These are phyloP conservation scores for Axinella damicornis DNA, from an alignment of 37 sponge, comb jelly and placozoan species.

Conservation along the genomic window DNA sequence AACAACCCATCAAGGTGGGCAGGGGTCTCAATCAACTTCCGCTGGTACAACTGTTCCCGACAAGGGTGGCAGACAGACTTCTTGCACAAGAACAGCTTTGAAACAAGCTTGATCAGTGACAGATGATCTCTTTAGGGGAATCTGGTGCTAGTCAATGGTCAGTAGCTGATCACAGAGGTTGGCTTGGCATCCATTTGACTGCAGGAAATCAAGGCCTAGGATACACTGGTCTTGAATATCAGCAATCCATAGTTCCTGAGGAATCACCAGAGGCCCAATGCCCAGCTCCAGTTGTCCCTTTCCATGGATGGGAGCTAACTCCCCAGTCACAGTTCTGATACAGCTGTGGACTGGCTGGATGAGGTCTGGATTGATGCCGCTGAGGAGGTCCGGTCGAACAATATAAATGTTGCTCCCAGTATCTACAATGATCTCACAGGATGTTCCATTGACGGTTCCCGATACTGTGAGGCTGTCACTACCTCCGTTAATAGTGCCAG, in stretches of 20 bases:
- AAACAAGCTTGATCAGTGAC: too few species aligned
- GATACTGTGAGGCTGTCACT: slow-evolving; percentile 20
- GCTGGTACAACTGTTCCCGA: too few species aligned
- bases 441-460: slow-evolving; percentile 20
- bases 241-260: slow-evolving; percentile 32
- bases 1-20: too few species aligned
- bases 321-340: slow-evolving; percentile 43
- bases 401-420: slow-evolving; percentile 42
- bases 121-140: too few species aligned
- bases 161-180: too few species aligned
- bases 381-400: slow-evolving; percentile 15
- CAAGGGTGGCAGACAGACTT: too few species aligned
- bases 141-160: too few species aligned
- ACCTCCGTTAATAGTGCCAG: slow-evolving; percentile 17
- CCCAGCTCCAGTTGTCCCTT: slow-evolving; percentile 8
- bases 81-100: too few species aligned
- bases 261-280: slow-evolving; percentile 2
- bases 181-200: slow-evolving; percentile 20
- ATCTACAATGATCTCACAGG: slow-evolving; percentile 27
- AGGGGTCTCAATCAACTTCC: too few species aligned
- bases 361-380: not conserved
- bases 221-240: slow-evolving; percentile 39
- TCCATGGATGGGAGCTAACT: too few species aligned
- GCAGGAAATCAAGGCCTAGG: slow-evolving; percentile 43
- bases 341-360: slow-evolving; percentile 17